Conservation (phyloP, 2,888 invertebrate genomes). For the Galeruca laticollis region DNA sequence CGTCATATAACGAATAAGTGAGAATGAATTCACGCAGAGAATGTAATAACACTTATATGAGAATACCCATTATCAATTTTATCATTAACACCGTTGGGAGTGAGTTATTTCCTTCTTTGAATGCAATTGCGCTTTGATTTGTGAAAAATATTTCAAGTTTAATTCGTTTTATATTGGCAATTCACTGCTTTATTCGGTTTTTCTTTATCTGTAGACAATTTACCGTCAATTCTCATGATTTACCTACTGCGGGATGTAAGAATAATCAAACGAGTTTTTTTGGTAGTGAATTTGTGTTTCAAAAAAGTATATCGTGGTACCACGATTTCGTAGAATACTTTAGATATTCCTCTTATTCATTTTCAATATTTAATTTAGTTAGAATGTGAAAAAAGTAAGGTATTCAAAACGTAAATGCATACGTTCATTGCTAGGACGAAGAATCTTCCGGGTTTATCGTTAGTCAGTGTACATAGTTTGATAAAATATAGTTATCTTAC, state of each 20-base stretch:
- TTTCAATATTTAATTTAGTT: too few relatives aligned
- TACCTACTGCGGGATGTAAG: neutral
- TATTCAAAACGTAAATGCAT: too few relatives aligned
- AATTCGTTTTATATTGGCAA: neutral
- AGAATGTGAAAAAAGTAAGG: too few relatives aligned
- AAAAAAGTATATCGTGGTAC: too few relatives aligned
- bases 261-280: neutral
- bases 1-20: conserved; percentile 28
- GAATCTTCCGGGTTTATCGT: too few relatives aligned
- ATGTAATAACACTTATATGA: conserved; percentile 32
- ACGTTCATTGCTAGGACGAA: too few relatives aligned
- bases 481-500: too few relatives aligned
- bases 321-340: too few relatives aligned
- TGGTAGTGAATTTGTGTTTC: neutral
- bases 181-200: neutral
- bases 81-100: conserved; percentile 34
- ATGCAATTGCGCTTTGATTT: neutral
- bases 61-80: conserved; percentile 33
- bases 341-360: too few relatives aligned
- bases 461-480: too few relatives aligned
- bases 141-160: conserved; percentile 1
- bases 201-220: neutral
- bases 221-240: neutral
- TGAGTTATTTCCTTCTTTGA: conserved; percentile 22
- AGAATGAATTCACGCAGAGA: conserved; percentile 34